These are phyloP conservation scores for Pygocentrus nattereri DNA, from an alignment of 2,797 vertebrate genomes.

Conservation along the genomic window DNA sequence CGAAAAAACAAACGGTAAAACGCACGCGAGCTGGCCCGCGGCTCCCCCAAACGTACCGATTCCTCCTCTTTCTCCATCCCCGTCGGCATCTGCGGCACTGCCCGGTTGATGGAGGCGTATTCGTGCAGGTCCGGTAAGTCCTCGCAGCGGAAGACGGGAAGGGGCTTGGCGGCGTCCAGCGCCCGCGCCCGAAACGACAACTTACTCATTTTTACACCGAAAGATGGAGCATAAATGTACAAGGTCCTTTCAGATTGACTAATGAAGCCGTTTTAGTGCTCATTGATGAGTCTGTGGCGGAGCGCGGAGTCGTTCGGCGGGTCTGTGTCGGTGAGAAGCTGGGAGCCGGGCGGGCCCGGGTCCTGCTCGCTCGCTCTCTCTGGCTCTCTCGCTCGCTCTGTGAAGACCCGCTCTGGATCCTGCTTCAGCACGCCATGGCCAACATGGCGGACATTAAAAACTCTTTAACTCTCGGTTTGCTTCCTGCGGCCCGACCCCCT, in stretches of 20 bases:
- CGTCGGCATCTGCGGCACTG: slow-evolving; percentile 98
- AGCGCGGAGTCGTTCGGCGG: slow-evolving; percentile 67
- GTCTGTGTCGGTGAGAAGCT: slow-evolving; percentile 71
- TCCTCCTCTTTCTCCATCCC: slow-evolving; percentile 99
- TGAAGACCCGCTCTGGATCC: slow-evolving; percentile 86
- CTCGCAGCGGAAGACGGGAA: slow-evolving; percentile 99
- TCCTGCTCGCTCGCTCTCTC: slow-evolving; percentile 87
- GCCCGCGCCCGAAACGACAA: slow-evolving; percentile 99
- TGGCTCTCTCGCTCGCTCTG: slow-evolving; percentile 82
- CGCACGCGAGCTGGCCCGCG: slow-evolving; percentile 35
- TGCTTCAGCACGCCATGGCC: slow-evolving; percentile 97
- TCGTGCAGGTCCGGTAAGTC: slow-evolving; percentile 99
- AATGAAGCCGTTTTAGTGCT: slow-evolving; percentile 88
- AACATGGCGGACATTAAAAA: slow-evolving; percentile 99
- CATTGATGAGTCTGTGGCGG: slow-evolving; percentile 89
- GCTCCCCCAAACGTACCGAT: slow-evolving; percentile 90
- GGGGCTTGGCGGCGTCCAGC: slow-evolving; percentile 98
- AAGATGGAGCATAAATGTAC: slow-evolving; percentile 85
- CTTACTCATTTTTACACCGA: slow-evolving; percentile 92
- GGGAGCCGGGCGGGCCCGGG: slow-evolving; percentile 87
- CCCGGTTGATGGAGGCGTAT: slow-evolving; percentile 98
- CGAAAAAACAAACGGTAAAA: slow-evolving; percentile 63
- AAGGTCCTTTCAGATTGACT: slow-evolving; percentile 87
- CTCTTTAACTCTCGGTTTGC: slow-evolving; percentile 92
- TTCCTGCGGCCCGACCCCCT: slow-evolving; percentile 90